These are phyloP conservation scores for Oceanodroma tethys DNA, from an alignment of 2,113 vertebrate genomes.

Conservation along the genomic window DNA sequence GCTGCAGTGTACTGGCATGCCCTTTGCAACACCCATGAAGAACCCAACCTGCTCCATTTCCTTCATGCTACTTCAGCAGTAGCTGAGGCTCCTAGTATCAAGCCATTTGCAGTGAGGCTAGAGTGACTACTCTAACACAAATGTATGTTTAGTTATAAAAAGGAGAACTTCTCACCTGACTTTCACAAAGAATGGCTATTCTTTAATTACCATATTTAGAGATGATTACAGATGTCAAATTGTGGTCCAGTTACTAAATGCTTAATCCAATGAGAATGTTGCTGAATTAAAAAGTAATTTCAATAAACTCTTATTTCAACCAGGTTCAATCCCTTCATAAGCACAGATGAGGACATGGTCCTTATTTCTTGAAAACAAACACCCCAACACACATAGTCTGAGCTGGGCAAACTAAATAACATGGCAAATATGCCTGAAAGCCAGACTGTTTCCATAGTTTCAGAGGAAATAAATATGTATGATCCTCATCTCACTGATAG, in stretches of 20 bases:
- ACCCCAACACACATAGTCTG: neutral
- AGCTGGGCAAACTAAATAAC: neutral
- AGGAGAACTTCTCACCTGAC: neutral
- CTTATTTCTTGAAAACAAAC: neutral
- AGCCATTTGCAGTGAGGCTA: neutral
- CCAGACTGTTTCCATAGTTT: neutral
- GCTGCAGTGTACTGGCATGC: neutral
- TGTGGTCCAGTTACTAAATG: neutral
- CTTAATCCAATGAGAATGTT: neutral
- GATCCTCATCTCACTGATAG: neutral
- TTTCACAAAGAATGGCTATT: neutral
- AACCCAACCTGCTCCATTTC: neutral
- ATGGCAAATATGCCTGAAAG: neutral
- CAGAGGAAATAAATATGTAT: neutral
- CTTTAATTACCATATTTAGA: neutral
- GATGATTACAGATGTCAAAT: neutral
- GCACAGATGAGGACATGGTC: neutral
- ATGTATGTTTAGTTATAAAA: neutral
- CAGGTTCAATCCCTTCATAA: neutral
- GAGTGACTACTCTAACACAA: neutral
- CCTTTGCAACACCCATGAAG: neutral
- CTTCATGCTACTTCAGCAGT: neutral
- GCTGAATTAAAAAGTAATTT: neutral
- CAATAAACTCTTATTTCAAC: neutral
- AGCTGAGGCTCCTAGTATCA: neutral